Conservation (phyloP, 2,113 vertebrate species). For the Eleginops maclovinus region DNA sequence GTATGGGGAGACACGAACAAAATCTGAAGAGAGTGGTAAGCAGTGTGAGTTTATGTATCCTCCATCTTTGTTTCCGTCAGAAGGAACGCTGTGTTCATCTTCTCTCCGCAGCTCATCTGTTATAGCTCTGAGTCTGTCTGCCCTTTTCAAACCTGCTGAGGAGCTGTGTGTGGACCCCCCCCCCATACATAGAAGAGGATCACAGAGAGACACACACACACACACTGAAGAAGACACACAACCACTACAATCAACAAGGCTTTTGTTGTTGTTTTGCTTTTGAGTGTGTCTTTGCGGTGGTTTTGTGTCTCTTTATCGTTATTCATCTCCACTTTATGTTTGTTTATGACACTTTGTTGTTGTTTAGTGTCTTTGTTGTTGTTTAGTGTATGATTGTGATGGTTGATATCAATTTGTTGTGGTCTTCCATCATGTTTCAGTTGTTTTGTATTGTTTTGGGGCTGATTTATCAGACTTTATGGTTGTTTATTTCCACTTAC, state of each 20-base stretch:
- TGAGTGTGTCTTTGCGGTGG: background rate
- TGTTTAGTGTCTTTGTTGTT: background rate
- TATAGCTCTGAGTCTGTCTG: background rate
- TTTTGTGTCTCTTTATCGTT: background rate
- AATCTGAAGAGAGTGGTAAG: background rate
- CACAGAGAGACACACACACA: too few species aligned
- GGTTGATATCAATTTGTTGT: too few species aligned
- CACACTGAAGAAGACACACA: background rate
- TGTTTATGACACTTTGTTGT: background rate
- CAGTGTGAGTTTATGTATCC: background rate
- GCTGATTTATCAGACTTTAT: too few species aligned
- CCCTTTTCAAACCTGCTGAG: too few species aligned
- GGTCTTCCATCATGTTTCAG: too few species aligned
- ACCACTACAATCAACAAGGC: too few species aligned
- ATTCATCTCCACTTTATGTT: background rate
- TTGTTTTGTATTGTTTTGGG: too few species aligned
- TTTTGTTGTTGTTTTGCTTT: background rate
- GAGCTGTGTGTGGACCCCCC: too few species aligned
- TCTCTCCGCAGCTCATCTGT: too few species aligned
- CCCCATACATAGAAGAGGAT: too few species aligned
- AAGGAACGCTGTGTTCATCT: background rate
- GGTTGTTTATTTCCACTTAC: too few species aligned
- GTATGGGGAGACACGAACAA: background rate
- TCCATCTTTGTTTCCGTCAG: background rate
- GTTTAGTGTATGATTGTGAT: too few species aligned